Base-by-base conservation (phyloP, 2,888 invertebrate species). In the Phlogophora meticulosa region DNA sequence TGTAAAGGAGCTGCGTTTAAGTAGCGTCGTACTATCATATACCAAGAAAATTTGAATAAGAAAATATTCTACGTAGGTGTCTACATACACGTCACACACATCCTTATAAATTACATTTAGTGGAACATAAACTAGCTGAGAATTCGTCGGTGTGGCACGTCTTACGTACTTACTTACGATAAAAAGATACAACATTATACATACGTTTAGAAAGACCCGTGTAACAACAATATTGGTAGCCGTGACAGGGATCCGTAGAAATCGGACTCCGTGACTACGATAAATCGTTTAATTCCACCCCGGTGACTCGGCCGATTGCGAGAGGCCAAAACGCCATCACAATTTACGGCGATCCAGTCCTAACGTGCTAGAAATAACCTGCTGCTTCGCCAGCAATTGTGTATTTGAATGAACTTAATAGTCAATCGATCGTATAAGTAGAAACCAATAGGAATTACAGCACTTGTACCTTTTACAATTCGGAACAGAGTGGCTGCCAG, bases 281-380 rank as follows among this genome's bases (percentile, higher is more conserved):
- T 94, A 94, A 93, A 94, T 94, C 93, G 93, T 92, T 94, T 94
- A 92, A 94, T 94, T 94, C 93, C 91, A 91, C 90, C 90, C 91
- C 87, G 86, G 91, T 93, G 94, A 91, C 88, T 93, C 87, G 87
- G 83, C 88, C 92, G 92, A 93, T 92, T 92, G 92, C 90, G 88
- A 92, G 87, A 91, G 91, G 90, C 90, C 89, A 87, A 90, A 87
- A 88, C 86, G 88, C 89, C 88, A 89, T 90, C 88, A 90, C 90
- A 91, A 92, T 92, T 93, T 93, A 93, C 91, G 89, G 87, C 88
- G 85, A 88, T 86, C 85, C 81, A 73, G 77, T 86, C 82, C 81
- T 71, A 79, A 73, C 72, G 81, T 76, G 76, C 81, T 86, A 80
- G 85, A 85, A 85, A 87, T 88, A 88, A 86, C 87, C 76, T 66